A percentile compares a stretch with the other conserved stretches of the same genome.
Evolutionary conservation across 2,888 invertebrate species (phyloP).

Genomic region (Rosalia funebris): DNA sequence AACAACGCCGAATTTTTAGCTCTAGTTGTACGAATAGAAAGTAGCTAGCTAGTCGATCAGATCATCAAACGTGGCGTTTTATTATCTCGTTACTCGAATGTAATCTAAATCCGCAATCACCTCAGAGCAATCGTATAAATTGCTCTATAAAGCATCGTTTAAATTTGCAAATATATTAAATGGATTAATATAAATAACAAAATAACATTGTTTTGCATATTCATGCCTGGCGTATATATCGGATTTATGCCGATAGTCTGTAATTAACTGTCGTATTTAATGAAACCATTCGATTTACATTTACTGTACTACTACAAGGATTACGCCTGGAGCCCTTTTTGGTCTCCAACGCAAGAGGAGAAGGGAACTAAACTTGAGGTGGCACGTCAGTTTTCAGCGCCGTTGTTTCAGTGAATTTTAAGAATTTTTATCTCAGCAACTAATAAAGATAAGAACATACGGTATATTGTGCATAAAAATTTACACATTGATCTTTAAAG

Average conservation of each 20-base stretch:
- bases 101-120: too few relatives aligned
- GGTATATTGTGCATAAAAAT: too few relatives aligned
- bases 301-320: neutral
- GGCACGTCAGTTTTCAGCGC: too few relatives aligned
- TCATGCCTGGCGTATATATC: neutral
- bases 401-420: too few relatives aligned
- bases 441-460: too few relatives aligned
- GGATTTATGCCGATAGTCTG: neutral
- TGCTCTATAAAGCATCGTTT: neutral
- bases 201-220: constrained; percentile 8
- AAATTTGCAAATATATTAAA: constrained; percentile 10
- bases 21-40: constrained; percentile 12
- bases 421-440: too few relatives aligned
- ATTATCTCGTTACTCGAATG: too few relatives aligned
- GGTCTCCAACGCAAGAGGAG: too few relatives aligned
- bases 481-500: too few relatives aligned
- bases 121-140: neutral
- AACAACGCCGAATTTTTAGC: constrained; percentile 1
- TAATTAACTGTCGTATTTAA: constrained; percentile 4
- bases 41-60: neutral
- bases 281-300: neutral
- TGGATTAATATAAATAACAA: neutral
- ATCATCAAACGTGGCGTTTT: neutral
- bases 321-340: neutral
- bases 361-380: too few relatives aligned